phyloP scores from a whole-genome alignment of 2,888 invertebrate species.

The Kuschelorhynchus macadamiae region DNA sequence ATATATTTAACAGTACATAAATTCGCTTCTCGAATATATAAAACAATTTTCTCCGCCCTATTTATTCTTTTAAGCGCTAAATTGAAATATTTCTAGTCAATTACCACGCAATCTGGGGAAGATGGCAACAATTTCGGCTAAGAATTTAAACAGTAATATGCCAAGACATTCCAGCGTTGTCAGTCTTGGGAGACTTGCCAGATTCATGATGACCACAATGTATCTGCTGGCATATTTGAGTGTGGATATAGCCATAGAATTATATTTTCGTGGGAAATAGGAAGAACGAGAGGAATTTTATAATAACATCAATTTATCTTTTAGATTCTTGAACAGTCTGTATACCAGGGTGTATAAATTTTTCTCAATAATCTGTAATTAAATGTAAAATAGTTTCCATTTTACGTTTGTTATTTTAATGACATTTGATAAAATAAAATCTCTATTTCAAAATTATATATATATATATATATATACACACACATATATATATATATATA shows the following conservation, averaged over 20 bases:
- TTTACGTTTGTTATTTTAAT: no score
- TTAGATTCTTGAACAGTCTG: no score
- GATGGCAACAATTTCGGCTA: slow-evolving; percentile 63
- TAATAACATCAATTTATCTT: not conserved
- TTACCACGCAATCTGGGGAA: slow-evolving; percentile 56
- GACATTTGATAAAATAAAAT: no score
- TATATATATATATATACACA: no score
- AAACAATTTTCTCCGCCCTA: slow-evolving; percentile 39
- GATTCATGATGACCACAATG: slow-evolving; percentile 58
- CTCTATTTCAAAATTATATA: no score
- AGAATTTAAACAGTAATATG: slow-evolving; percentile 65
- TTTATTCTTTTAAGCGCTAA: slow-evolving; percentile 41
- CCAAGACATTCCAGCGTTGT: slow-evolving; percentile 64
- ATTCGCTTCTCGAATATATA: slow-evolving; percentile 14
- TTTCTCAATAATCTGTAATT: no score
- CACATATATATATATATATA: no score
- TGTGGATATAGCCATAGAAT: slow-evolving; percentile 11
- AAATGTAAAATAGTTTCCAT: no score
- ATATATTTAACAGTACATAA: no score
- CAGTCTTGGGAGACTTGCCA: slow-evolving; percentile 58
- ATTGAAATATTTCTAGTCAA: slow-evolving; percentile 50
- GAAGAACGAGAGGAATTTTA: slow-evolving; percentile 11
- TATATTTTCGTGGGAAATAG: slow-evolving; percentile 10
- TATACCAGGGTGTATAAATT: no score
- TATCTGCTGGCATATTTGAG: slow-evolving; percentile 41